Evolutionary conservation across 2,797 vertebrate species (phyloP).

Genomic region (Molossus molossus): DNA sequence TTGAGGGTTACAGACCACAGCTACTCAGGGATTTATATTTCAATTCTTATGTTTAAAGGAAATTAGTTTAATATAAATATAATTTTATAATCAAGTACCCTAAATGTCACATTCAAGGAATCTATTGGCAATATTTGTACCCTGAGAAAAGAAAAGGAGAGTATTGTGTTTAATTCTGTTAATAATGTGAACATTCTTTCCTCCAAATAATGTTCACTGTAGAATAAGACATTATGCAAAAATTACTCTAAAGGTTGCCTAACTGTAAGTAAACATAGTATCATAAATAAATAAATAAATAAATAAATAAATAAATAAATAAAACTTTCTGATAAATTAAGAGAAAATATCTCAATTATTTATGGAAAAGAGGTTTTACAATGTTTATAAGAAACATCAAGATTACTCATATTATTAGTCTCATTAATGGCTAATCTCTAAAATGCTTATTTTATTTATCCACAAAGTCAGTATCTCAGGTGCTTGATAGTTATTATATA

Average conservation of each 20-base stretch:
- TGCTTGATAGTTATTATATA: background rate
- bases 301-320: too few species aligned
- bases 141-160: background rate
- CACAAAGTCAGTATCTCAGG: background rate
- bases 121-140: background rate
- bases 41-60: slow-evolving; percentile 16
- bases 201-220: background rate
- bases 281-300: background rate
- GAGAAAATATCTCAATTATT: background rate
- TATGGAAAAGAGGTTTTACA: background rate
- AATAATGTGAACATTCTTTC: background rate
- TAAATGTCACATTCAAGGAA: background rate
- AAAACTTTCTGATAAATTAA: background rate
- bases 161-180: slow-evolving; percentile 12
- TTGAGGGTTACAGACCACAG: background rate
- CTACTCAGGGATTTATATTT: slow-evolving; percentile 21
- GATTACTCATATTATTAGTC: background rate
- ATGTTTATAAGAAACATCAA: background rate
- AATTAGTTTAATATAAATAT: slow-evolving; percentile 35
- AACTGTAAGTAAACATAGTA: background rate
- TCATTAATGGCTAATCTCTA: slow-evolving; percentile 1
- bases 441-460: background rate
- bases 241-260: background rate
- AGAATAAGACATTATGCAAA: background rate
- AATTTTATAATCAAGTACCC: slow-evolving; percentile 12